Percentiles rank a stretch among this genome's conserved stretches.
Conservation (phyloP, 2,113 vertebrate genomes). For the Semnornis frantzii region DNA sequence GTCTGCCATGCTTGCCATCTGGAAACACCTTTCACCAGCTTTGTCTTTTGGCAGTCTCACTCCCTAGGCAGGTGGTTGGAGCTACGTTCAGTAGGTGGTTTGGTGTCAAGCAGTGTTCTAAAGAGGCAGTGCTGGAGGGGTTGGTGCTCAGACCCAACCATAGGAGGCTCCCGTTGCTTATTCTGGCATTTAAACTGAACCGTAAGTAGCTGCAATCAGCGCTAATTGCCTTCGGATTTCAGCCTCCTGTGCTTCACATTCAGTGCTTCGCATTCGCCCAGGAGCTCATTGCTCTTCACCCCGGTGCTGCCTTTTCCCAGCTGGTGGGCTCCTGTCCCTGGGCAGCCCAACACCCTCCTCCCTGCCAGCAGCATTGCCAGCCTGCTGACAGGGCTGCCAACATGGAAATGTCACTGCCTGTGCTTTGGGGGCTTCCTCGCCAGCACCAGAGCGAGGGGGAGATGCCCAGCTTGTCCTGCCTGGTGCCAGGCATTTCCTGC, state of each 20-base stretch:
- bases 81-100: not conserved
- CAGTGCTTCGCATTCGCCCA: too few species aligned
- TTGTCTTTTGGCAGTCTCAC: not conserved
- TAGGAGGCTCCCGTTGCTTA: not conserved
- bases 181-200: not conserved
- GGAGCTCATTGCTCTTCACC: not conserved
- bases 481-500: not conserved
- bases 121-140: not conserved
- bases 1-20: not conserved
- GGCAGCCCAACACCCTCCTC: not conserved
- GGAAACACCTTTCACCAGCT: not conserved
- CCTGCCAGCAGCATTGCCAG: not conserved
- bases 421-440: not conserved
- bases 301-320: accelerated
- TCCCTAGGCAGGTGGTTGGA: not conserved
- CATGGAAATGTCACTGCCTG: constrained; percentile 28
- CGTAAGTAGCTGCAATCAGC: not conserved
- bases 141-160: not conserved
- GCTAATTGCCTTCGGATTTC: not conserved
- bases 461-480: not conserved
- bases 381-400: not conserved
- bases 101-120: not conserved
- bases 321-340: not conserved
- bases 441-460: accelerated
- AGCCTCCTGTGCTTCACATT: not conserved